Conservation (phyloP, 2,888 invertebrate genomes). For the Phlogophora meticulosa region DNA sequence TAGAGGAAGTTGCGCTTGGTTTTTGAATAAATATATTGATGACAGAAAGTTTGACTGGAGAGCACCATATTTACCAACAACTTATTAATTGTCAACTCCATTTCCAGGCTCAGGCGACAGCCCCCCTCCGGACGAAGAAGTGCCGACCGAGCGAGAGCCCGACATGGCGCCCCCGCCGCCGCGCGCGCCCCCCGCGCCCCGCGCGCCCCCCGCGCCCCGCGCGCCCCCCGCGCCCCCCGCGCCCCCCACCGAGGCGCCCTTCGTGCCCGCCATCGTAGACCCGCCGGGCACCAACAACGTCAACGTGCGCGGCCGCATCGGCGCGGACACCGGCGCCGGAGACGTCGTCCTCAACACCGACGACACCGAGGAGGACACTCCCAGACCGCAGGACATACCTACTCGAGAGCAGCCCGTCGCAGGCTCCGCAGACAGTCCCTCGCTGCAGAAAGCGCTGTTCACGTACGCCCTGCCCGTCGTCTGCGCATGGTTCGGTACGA, state of each 20-base stretch:
- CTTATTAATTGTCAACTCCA: too few relatives aligned
- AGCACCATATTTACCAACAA: neutral
- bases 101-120: slow-evolving; percentile 80
- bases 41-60: too few relatives aligned
- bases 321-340: slow-evolving; percentile 22
- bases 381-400: slow-evolving; percentile 92
- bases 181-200: slow-evolving; percentile 57
- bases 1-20: too few relatives aligned
- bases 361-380: slow-evolving; percentile 75
- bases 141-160: slow-evolving; percentile 70
- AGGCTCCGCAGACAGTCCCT: slow-evolving; percentile 91
- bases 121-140: slow-evolving; percentile 70
- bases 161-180: slow-evolving; percentile 56
- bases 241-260: slow-evolving; percentile 72
- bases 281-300: slow-evolving; percentile 77
- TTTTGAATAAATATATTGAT: too few relatives aligned
- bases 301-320: slow-evolving; percentile 67
- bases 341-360: slow-evolving; percentile 13
- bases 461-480: slow-evolving; percentile 95
- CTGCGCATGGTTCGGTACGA: slow-evolving; percentile 96
- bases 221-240: slow-evolving; percentile 59
- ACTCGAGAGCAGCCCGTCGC: slow-evolving; percentile 94
- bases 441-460: slow-evolving; percentile 92
- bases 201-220: slow-evolving; percentile 75
- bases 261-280: slow-evolving; percentile 76